Evolutionary conservation across 2,113 vertebrate species (phyloP).

Genomic region (Australoheros scitulus): DNA sequence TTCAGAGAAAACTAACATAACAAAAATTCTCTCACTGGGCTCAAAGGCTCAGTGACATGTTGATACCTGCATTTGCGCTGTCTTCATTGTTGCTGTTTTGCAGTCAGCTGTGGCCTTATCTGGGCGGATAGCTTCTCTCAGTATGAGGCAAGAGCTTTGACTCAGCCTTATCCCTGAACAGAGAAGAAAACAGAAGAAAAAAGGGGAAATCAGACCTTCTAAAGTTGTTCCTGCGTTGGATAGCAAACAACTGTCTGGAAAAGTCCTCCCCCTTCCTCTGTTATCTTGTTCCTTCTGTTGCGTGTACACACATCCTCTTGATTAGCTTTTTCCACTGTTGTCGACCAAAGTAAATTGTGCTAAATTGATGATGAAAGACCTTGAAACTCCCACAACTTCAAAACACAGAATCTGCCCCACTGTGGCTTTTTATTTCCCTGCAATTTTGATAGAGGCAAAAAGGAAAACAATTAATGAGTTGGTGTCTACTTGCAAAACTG

Average conservation of each 20-base stretch:
- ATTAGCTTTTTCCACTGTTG: slow-evolving; percentile 70
- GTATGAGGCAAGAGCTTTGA: slow-evolving; percentile 51
- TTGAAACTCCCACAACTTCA: slow-evolving; percentile 59
- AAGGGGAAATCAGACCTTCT: slow-evolving; percentile 50
- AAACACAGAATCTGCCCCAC: slow-evolving; percentile 31
- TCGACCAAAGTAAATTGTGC: slow-evolving; percentile 68
- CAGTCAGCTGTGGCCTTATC: slow-evolving; percentile 70
- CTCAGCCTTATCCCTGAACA: slow-evolving; percentile 51
- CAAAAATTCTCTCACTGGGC: background rate
- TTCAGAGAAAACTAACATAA: background rate
- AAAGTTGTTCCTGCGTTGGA: slow-evolving; percentile 71
- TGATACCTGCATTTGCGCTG: slow-evolving; percentile 62
- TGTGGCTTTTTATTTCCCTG: slow-evolving; percentile 31
- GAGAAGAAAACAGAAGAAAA: slow-evolving; percentile 8
- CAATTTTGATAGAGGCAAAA: slow-evolving; percentile 25
- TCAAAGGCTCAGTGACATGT: slow-evolving; percentile 49
- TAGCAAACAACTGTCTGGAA: slow-evolving; percentile 46
- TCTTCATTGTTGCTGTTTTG: slow-evolving; percentile 67
- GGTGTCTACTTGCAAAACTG: slow-evolving; percentile 1
- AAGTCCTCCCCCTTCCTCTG: slow-evolving; percentile 5
- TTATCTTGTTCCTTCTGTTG: slow-evolving; percentile 24
- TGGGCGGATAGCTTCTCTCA: slow-evolving; percentile 52
- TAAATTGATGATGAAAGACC: slow-evolving; percentile 76
- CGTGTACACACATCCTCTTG: slow-evolving; percentile 24
- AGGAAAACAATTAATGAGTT: slow-evolving; percentile 25